Evolutionary conservation across 2,113 vertebrate species (phyloP).

Genomic region (Heterochromis multidens): DNA sequence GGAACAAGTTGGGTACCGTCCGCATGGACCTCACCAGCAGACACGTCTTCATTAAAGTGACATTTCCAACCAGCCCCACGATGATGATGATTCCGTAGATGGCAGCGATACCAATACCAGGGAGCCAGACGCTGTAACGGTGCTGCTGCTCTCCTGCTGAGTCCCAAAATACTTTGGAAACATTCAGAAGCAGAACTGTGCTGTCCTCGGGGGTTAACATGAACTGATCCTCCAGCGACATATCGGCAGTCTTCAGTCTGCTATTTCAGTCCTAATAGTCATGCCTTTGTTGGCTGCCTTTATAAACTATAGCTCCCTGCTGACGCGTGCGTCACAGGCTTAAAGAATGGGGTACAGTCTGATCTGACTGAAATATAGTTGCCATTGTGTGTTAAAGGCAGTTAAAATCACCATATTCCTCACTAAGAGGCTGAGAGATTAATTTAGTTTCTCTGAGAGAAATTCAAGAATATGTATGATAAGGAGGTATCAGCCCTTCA

Average conservation of each 20-base stretch:
- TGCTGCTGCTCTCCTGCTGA: neutral
- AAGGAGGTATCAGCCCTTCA: neutral
- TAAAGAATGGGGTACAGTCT: neutral
- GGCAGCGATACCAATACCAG: slow-evolving; percentile 43
- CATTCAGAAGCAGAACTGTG: neutral
- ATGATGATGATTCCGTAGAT: slow-evolving; percentile 86
- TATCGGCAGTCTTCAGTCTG: neutral
- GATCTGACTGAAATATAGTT: neutral
- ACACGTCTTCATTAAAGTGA: slow-evolving; percentile 92
- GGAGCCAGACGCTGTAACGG: slow-evolving; percentile 48
- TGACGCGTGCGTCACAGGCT: slow-evolving; percentile 29
- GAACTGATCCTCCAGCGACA: slow-evolving; percentile 49
- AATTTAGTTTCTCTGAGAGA: neutral
- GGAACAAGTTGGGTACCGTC: slow-evolving; percentile 91
- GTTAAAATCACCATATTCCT: neutral
- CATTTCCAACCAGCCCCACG: slow-evolving; percentile 89
- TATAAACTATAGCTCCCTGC: slow-evolving; percentile 12
- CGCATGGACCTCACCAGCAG: slow-evolving; percentile 86
- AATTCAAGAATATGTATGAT: neutral
- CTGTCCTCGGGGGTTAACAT: neutral
- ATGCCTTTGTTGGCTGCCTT: neutral
- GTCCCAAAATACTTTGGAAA: neutral
- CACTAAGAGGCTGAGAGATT: neutral
- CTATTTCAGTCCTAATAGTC: neutral
- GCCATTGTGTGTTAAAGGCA: neutral